A percentile compares a stretch with the other conserved stretches of the same genome.
Conservation (phyloP, 2,113 vertebrate genomes). For the Podarcis cretensis region DNA sequence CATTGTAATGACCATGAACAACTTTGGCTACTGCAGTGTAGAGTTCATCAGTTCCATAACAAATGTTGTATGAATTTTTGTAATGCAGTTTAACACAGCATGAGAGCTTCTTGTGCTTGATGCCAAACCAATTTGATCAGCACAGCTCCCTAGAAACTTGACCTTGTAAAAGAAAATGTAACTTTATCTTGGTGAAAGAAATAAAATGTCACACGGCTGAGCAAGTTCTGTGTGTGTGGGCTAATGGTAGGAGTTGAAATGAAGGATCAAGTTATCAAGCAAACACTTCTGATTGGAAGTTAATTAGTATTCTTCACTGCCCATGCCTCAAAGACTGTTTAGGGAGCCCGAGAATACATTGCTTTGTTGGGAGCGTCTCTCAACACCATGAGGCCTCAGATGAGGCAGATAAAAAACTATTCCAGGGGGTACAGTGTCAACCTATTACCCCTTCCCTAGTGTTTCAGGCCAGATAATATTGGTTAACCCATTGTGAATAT, state of each 20-base stretch:
- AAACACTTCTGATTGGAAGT: constrained; percentile 38
- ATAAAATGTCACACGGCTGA: constrained; percentile 63
- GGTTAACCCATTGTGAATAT: not conserved
- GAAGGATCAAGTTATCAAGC: constrained; percentile 62
- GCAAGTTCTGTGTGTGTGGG: constrained; percentile 27
- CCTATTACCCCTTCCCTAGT: too few relatives aligned
- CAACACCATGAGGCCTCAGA: not conserved
- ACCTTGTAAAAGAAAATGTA: constrained; percentile 58
- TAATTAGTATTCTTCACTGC: constrained; percentile 62
- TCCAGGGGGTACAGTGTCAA: not conserved
- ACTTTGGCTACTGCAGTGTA: constrained; percentile 12
- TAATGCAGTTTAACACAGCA: constrained; percentile 51
- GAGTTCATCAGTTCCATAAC: constrained; percentile 31
- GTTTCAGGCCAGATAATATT: not conserved
- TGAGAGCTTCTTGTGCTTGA: constrained; percentile 36
- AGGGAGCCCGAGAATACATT: not conserved
- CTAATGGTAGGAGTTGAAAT: constrained; percentile 59
- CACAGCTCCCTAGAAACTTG: constrained; percentile 55
- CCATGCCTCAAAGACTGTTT: not conserved
- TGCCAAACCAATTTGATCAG: constrained; percentile 58
- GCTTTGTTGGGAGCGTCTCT: not conserved
- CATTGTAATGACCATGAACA: constrained; percentile 10
- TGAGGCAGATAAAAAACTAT: not conserved
- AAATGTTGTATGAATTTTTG: constrained; percentile 53
- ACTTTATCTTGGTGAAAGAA: constrained; percentile 57